Evolutionary conservation across 2,113 vertebrate genomes (phyloP), one percentile per base, ranked within the genome.

Genomic region (Pseudorectes ferrugineus): DNA sequence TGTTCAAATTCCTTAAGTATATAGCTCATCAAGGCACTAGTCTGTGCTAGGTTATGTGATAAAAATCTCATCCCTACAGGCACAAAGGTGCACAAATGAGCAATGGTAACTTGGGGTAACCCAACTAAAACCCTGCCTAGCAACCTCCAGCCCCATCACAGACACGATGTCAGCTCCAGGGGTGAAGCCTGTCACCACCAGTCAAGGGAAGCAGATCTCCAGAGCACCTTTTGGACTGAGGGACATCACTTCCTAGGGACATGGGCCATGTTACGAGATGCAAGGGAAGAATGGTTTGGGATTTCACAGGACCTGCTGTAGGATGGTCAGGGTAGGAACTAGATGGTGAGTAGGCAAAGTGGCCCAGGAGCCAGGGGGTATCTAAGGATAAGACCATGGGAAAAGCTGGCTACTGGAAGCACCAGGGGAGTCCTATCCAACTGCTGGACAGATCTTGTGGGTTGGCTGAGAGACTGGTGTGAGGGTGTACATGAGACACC

Each of bases 361-460:
- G 11, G 18, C 15, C 9, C 29, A 59, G 33, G 40, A 91, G 4
- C 22, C 2, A 2, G 12, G 6, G 4, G 2, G 2, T 52, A 22
- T 45, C 43, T 73, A 29, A 51, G 11, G 14, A 26, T 21, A 67
- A 81, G 31, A 42, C 21, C 18, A 43, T 8, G 11, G 52, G 13
- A 71, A 51, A 11, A 88, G 5, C 38, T 52, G 42, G 14, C 58
- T n/a, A 16, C 14, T 52, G 29, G 57, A 80, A 87, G 11, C 7
- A 68, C 33, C 25, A 59, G 16, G 11, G 21, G 16, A 73, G 16
- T 68, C 21, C 28, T 36, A 24, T 25, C 12, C 15, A 12, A 3
- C 12, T 54, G 16, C 59, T 67, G 26, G 21, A 77, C n/a, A 35
- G 15, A 76, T 31, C 52, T 8, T 52, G 36, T 29, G 26, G 17